phyloP scores from a whole-genome alignment of 2,888 invertebrate species.

The Plagiodera versicolora region DNA sequence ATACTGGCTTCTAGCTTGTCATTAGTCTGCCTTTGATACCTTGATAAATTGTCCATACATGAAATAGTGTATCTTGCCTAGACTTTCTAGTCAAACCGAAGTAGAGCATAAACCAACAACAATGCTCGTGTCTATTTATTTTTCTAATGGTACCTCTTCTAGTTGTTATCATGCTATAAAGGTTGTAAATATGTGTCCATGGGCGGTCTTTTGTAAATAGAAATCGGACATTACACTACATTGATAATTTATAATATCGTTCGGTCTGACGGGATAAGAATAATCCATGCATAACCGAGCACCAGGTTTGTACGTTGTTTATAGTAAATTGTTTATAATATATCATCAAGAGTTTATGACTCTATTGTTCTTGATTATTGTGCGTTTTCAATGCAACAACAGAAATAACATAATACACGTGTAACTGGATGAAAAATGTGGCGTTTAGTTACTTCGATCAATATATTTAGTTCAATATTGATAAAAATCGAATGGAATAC shows the following conservation, averaged over 20 bases:
- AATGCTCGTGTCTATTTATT: conserved; percentile 3
- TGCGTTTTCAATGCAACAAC: background rate
- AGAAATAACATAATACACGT: background rate
- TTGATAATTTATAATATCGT: conserved; percentile 2
- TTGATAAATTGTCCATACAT: background rate
- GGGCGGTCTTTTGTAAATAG: conserved; percentile 8
- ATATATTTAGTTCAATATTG: too few relatives aligned
- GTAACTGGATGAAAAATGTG: too few relatives aligned
- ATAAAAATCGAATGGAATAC: too few relatives aligned
- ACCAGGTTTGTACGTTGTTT: background rate
- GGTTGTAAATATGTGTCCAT: conserved; percentile 8
- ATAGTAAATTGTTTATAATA: background rate
- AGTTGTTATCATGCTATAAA: background rate
- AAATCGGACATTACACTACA: conserved; percentile 6
- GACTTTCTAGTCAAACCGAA: conserved; percentile 9
- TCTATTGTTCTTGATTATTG: background rate
- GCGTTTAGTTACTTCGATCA: too few relatives aligned
- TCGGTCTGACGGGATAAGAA: background rate
- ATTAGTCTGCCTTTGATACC: too few relatives aligned
- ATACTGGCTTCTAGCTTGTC: too few relatives aligned
- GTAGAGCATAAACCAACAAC: conserved; percentile 4
- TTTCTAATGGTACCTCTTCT: conserved; percentile 4
- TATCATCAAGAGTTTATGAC: background rate
- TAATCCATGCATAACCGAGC: background rate
- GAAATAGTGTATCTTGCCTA: background rate